phyloP scores from a whole-genome alignment of 2,797 vertebrate genomes.

The Tolypeutes matacus region DNA sequence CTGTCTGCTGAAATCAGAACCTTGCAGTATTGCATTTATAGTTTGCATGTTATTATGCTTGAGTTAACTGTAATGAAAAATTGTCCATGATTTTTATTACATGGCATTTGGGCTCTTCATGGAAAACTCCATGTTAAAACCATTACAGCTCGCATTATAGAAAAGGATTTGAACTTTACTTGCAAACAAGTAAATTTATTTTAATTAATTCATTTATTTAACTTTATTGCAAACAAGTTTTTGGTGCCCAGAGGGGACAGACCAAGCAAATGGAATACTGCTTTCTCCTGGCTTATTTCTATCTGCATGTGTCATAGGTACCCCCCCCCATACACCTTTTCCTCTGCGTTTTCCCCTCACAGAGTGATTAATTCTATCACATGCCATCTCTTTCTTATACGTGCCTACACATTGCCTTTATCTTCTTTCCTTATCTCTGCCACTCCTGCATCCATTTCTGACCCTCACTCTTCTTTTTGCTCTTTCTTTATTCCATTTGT shows the following conservation, averaged over 20 bases:
- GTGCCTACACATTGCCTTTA: rapidly evolving
- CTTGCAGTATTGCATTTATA: rapidly evolving
- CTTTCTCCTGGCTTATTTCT: neutral
- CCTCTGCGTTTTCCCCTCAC: too few relatives aligned
- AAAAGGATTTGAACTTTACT: neutral
- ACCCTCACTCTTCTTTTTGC: neutral
- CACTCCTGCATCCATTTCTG: rapidly evolving
- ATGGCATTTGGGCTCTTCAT: rapidly evolving
- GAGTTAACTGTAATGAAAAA: neutral
- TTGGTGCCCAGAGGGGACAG: neutral
- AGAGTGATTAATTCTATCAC: rapidly evolving
- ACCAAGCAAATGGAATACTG: neutral
- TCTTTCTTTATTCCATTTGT: neutral
- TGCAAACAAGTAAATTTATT: neutral
- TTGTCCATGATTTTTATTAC: neutral
- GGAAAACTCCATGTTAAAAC: neutral
- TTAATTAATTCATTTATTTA: too few relatives aligned
- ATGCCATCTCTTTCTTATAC: rapidly evolving
- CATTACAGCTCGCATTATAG: neutral
- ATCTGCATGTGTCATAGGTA: rapidly evolving
- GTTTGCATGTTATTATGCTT: neutral
- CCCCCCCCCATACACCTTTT: rapidly evolving
- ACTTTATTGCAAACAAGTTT: neutral
- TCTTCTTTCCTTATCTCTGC: too few relatives aligned
- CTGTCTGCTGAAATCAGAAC: neutral